Evolutionary conservation across 2,113 vertebrate genomes (phyloP).

Genomic region (Micronycteris hirsuta): DNA sequence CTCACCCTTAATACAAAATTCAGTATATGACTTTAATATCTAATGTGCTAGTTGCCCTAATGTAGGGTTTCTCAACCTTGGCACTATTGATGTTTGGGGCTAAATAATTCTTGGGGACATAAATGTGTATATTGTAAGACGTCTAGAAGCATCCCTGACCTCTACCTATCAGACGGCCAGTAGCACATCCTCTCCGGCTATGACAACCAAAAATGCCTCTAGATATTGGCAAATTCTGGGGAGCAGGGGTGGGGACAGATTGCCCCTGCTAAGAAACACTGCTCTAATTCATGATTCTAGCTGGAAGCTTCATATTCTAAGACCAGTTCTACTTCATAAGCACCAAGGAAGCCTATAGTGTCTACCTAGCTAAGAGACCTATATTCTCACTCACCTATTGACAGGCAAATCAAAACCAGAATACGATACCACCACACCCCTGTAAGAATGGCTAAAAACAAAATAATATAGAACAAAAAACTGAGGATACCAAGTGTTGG

Average conservation of each 20-base stretch:
- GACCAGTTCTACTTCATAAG: neutral
- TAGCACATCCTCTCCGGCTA: neutral
- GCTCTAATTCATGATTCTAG: conserved; percentile 7
- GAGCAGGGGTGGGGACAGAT: no score
- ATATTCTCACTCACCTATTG: neutral
- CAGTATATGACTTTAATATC: neutral
- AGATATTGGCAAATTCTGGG: neutral
- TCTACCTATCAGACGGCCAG: neutral
- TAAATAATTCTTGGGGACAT: neutral
- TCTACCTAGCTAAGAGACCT: neutral
- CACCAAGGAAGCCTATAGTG: neutral
- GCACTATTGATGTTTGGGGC: neutral
- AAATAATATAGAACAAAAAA: neutral
- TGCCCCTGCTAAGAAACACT: neutral
- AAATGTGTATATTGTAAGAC: neutral
- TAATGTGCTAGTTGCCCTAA: neutral
- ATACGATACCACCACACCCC: neutral
- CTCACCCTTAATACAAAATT: neutral
- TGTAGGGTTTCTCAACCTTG: neutral
- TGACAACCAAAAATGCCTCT: neutral
- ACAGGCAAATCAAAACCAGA: neutral
- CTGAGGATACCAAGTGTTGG: neutral
- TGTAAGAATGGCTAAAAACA: neutral
- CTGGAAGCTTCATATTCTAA: neutral
- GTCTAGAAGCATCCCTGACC: neutral